Evolutionary conservation across 2,888 invertebrate genomes (phyloP), one percentile per base, ranked within the genome.

Genomic region (Lasioglossum pauxillum): DNA sequence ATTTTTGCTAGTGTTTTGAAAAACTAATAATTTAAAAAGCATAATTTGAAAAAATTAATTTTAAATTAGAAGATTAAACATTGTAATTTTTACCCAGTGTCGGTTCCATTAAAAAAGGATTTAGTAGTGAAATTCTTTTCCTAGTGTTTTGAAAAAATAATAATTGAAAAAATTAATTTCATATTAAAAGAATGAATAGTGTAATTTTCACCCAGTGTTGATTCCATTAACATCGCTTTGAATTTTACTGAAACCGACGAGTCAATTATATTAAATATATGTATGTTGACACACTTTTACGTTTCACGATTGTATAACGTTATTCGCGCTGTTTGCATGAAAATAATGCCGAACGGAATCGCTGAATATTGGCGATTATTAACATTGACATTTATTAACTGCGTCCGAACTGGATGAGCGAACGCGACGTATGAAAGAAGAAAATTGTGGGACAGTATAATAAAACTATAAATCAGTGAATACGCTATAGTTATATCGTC

Each of bases 401-500:
- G 60, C 60, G 27, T 5, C 14, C 14, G 60, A 2, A 14, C 27
- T 14, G 12, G 12, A 27, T 3, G 60, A 60, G 27, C n/a, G 14
- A 27, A 27, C 27, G 27, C 57, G 27, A 27, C 27, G 60, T 27
- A 60, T 60, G 60, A 60, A 60, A 60, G 27, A 38, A 19, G 38
- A 69, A 35, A 69, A 69, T 38, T 38, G 35, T 38, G 23, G 69
- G 0, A 23, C 38, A 12, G 69, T 38, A 69, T 35, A 72, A 44
- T 44, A 7, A 41, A 74, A 49, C 78, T 75, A 82, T 89, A 89
- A 80, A 89, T 88, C 88, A 81, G 80, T 38, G 75, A 88, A 78
- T 60, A 77, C 71, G 38, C 60, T 72, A 31, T 53, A 76, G 84
- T 80, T 79, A 81, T 71, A 84, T 86, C 75, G 78, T 60, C 14